Evolutionary conservation across 2,888 invertebrate species (phyloP).

Genomic region (Zelleria hepariella): DNA sequence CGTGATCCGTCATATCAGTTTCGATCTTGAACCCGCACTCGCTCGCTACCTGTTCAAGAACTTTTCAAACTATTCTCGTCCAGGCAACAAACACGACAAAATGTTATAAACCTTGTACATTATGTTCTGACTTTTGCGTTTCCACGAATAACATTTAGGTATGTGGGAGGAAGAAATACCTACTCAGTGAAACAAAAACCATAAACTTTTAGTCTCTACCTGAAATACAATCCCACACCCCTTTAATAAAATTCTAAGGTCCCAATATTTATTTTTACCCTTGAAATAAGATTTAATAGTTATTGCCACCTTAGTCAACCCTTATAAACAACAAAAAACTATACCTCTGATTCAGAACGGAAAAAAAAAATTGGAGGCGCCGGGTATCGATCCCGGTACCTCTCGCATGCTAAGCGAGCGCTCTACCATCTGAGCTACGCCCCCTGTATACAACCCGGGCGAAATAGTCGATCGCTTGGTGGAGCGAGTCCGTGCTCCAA

Average conservation of each 20-base stretch:
- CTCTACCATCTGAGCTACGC: slow-evolving; percentile 27
- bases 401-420: slow-evolving; percentile 26
- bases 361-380: slow-evolving; percentile 23
- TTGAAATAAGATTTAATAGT: background rate
- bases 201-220: background rate
- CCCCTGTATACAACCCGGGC: slow-evolving; percentile 10
- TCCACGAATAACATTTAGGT: background rate
- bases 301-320: background rate
- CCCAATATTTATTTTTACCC: background rate
- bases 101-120: background rate
- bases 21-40: background rate
- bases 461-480: background rate
- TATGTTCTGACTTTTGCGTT: background rate
- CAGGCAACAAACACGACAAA: background rate
- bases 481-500: background rate
- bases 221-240: too few relatives aligned
- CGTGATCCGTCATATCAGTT: background rate
- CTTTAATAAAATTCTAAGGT: background rate
- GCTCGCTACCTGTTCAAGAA: background rate
- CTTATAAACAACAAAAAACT: background rate
- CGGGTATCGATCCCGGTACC: slow-evolving; percentile 32
- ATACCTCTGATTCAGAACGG: too few relatives aligned
- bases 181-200: background rate
- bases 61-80: background rate
- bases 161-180: background rate